Evolutionary conservation across 2,797 vertebrate genomes (phyloP), one percentile per base, ranked within the genome.

Genomic region (Sarcoramphus papa): DNA sequence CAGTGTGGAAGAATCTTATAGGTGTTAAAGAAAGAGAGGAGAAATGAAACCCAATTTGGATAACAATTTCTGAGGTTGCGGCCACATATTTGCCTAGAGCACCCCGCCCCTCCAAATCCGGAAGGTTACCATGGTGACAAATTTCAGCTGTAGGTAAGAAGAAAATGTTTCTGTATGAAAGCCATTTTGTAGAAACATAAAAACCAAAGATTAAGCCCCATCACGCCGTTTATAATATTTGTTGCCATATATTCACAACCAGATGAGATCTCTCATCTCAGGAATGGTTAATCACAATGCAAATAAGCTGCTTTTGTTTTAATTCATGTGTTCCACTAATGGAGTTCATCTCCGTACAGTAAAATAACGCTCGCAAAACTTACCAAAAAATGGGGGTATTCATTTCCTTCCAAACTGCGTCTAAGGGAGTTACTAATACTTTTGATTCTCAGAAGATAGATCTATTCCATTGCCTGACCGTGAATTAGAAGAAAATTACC

Each of bases 121-220:
- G 82, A 78, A 88, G 67, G 97, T 97, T 97, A 80, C 97, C 94
- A 97, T 97, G 96, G 97, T 88, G 93, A 97, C 93, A 92, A 81
- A 96, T 97, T 96, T 97, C 96, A 88, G 93, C 93, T 72, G 90
- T 96, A 97, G 92, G 94, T 96, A 96, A 94, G 91, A 93, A 76
- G 96, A 85, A 95, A 94, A 76, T 63, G 65, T 92, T 97, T 97
- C 94, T 87, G 35, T 85, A 90, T 72, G 78, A 97, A 92, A 97
- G 85, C 86, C 74, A 89, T 92, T 97, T 94, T 93, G 93, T 88
- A 94, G 81, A 97, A 97, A 96, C 76, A 79, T 82, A 89, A 96
- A 96, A 92, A 30, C n/a, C 92, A 90, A 95, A 92, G 78, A 97
- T 95, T 97, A 97, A 96, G 69, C 48, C 95, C 85, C 70, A 92